Evolutionary conservation across 2,797 vertebrate species (phyloP).

Genomic region (Myotis findleyi): DNA sequence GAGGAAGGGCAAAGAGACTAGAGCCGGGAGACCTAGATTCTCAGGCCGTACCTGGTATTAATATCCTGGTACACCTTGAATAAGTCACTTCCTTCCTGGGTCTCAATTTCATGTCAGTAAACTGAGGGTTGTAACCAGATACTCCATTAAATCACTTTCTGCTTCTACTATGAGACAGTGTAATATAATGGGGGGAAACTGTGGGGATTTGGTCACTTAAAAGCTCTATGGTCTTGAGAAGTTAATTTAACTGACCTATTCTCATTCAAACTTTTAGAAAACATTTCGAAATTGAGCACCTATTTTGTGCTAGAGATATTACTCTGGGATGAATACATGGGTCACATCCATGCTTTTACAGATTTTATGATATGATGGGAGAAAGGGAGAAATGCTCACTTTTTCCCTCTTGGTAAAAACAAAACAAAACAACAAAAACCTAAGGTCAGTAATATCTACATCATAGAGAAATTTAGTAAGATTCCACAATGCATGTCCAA

Average conservation of each 20-base stretch:
- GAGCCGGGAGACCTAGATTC: not conserved
- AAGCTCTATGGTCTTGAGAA: not conserved
- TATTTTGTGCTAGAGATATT: not conserved
- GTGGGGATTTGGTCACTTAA: not conserved
- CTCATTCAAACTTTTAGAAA: not conserved
- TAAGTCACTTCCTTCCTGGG: not conserved
- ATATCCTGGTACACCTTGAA: not conserved
- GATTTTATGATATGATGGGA: not conserved
- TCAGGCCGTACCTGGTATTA: not conserved
- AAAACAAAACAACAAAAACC: too few relatives aligned
- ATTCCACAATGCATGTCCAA: not conserved
- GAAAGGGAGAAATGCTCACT: not conserved
- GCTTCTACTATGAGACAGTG: not conserved
- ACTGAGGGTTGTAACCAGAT: not conserved
- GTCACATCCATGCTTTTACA: not conserved
- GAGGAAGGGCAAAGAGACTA: not conserved
- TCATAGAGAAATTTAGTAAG: not conserved
- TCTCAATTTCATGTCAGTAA: not conserved
- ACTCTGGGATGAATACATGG: not conserved
- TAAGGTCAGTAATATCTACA: not conserved
- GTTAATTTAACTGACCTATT: not conserved
- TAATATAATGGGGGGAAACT: not conserved
- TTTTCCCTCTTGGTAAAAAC: not conserved
- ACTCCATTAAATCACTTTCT: not conserved
- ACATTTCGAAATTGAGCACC: not conserved